Evolutionary conservation across 2,113 vertebrate species (phyloP), one percentile per base, ranked within the genome.

Genomic region (Charadrius vociferus): DNA sequence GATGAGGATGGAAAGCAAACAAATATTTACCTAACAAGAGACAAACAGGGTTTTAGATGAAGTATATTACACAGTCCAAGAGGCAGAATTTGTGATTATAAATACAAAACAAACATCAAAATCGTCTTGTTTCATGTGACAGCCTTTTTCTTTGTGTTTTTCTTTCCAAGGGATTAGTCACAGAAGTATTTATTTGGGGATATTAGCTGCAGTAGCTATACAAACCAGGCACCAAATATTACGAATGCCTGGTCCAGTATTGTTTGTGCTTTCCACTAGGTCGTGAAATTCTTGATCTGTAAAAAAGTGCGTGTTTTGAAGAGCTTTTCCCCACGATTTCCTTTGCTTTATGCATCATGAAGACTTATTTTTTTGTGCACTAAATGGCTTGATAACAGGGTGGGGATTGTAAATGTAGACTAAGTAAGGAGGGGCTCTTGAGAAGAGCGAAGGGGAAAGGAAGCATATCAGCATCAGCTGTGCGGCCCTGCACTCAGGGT

Each of bases 101-200:
- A 91, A 72, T 56, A 94, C 71, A 94, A 95, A 95, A 58, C 41
- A 80, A 91, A 95, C 66, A 95, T 72, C 66, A 91, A 88, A 96
- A 94, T 90, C 66, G 43, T 87, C 81, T 93, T 30, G 26, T 77
- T 96, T 71, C 71, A 18, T 83, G 66, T 90, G 89, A 94, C 91
- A 94, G 66, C 37, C 65, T 81, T 86, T 79, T 94, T 84, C 88
- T 86, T 94, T 62, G 50, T 89, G 55, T 47, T 94, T 80, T 93
- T 55, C 84, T 95, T 97, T 93, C 81, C 74, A 73, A 82, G n/a
- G 49, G 62, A 95, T 95, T 96, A 95, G 94, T 94, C 93, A 95
- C 0, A 0, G 66, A 82, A 92, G 58, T 77, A 77, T 81, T 92
- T 95, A 43, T 94, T 61, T 45, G 70, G 73, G n/a, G 49, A 45